Conservation (phyloP, 2,888 invertebrate species). For the Craniophora ligustri region DNA sequence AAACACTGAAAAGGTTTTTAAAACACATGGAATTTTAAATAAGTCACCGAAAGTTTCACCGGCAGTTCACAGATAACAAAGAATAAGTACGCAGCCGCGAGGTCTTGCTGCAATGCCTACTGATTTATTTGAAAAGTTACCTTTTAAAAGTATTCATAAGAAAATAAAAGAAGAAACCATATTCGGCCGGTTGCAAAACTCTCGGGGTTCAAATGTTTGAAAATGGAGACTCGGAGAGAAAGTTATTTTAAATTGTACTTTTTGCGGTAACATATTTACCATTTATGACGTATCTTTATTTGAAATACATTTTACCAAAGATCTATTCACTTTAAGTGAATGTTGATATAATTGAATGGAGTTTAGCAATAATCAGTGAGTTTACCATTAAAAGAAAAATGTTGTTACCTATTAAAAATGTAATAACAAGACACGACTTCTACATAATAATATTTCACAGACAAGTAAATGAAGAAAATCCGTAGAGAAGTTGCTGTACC, state of each 20-base stretch:
- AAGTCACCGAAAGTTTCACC: conserved; percentile 70
- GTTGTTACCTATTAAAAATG: too few relatives aligned
- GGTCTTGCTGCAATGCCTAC: conserved; percentile 71
- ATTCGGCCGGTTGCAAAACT: conserved; percentile 71
- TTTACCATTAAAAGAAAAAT: neutral
- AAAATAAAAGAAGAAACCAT: conserved; percentile 64
- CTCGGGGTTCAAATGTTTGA: conserved; percentile 54
- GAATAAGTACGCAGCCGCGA: conserved; percentile 66
- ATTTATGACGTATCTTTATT: conserved; percentile 36
- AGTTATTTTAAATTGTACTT: conserved; percentile 49
- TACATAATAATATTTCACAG: conserved; percentile 17
- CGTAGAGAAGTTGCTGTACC: conserved; percentile 11
- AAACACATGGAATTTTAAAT: conserved; percentile 76
- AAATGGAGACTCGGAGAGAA: conserved; percentile 47
- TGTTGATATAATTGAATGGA: too few relatives aligned
- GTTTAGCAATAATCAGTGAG: too few relatives aligned
- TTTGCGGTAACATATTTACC: conserved; percentile 29
- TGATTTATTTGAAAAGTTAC: conserved; percentile 84
- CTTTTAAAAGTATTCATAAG: conserved; percentile 68
- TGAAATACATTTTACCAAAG: too few relatives aligned
- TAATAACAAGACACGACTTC: conserved; percentile 5
- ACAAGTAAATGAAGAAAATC: conserved; percentile 21
- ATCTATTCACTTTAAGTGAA: too few relatives aligned
- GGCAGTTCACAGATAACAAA: conserved; percentile 73
- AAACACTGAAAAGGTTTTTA: conserved; percentile 50